A percentile compares a stretch with the other conserved stretches of the same genome.
phyloP scores from a whole-genome alignment of 2,113 vertebrate species.

The Hiodon tergisus region DNA sequence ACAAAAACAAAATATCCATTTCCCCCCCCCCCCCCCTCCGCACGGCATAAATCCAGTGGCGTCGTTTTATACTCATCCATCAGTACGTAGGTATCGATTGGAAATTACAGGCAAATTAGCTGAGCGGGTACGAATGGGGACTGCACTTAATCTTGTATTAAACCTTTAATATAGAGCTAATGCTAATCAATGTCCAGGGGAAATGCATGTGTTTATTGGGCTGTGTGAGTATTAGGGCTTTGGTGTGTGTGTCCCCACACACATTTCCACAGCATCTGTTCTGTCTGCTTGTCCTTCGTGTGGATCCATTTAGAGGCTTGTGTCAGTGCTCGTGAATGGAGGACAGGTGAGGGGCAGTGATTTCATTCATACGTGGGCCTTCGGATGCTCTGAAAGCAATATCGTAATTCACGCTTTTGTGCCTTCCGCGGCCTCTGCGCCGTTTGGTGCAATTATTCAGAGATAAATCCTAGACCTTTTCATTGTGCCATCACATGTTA shows the following conservation, averaged over 20 bases:
- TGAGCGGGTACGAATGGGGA: slow-evolving; percentile 9
- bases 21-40: not conserved
- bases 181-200: slow-evolving; percentile 21
- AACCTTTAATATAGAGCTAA: slow-evolving; percentile 27
- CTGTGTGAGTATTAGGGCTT: not conserved
- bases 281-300: not conserved
- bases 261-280: no score
- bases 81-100: slow-evolving; percentile 24
- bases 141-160: slow-evolving; percentile 34
- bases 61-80: slow-evolving; percentile 27
- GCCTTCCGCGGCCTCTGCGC: not conserved
- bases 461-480: no score
- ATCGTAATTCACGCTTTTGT: not conserved
- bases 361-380: not conserved
- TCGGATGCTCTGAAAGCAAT: not conserved
- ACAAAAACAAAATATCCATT: slow-evolving; percentile 23
- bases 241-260: no score
- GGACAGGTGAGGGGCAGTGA: not conserved
- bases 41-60: slow-evolving; percentile 22
- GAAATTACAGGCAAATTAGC: slow-evolving; percentile 35
- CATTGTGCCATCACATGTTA: no score
- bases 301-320: not conserved
- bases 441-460: not conserved
- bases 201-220: not conserved
- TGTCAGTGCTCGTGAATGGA: no score